These are phyloP conservation scores for Coelopa pilipes DNA, from an alignment of 2,888 invertebrate genomes.

Conservation along the genomic window DNA sequence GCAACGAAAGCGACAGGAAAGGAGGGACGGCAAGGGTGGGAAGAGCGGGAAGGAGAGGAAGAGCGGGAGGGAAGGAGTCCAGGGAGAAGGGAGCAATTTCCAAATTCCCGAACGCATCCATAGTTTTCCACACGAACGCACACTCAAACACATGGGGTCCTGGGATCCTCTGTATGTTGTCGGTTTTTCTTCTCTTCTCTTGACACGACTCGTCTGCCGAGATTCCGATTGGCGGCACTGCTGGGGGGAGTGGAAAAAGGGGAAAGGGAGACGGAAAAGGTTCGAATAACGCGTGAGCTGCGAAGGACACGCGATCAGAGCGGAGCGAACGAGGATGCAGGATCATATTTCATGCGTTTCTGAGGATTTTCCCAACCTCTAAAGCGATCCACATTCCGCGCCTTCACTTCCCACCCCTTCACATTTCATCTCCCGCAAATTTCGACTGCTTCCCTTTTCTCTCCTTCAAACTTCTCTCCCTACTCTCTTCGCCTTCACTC, in stretches of 20 bases:
- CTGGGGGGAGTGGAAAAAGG: too few relatives aligned
- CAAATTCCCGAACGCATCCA: constrained; percentile 20
- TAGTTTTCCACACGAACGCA: constrained; percentile 27
- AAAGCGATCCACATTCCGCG: too few relatives aligned
- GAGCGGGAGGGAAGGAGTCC: too few relatives aligned
- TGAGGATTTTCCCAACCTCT: not conserved
- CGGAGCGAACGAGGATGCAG: not conserved
- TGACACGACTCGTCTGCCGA: not conserved
- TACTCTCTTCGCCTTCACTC: too few relatives aligned
- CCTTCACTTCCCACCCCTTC: too few relatives aligned
- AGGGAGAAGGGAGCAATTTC: not conserved
- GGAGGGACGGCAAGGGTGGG: not conserved
- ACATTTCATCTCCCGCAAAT: too few relatives aligned
- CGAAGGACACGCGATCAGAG: not conserved
- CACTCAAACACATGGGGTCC: not conserved
- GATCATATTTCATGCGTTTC: constrained; percentile 13
- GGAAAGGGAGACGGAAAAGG: not conserved
- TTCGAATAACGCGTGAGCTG: constrained; percentile 9
- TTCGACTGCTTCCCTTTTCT: too few relatives aligned
- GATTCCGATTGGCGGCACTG: constrained; percentile 22
- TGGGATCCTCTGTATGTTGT: too few relatives aligned
- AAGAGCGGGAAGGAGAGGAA: too few relatives aligned
- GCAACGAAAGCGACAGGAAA: not conserved
- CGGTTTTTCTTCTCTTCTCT: too few relatives aligned
- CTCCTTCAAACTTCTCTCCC: too few relatives aligned